Percentiles rank a stretch among this genome's conserved stretches.
phyloP scores from a whole-genome alignment of 1,140 invertebrate species.

The Sycophila sp. region DNA sequence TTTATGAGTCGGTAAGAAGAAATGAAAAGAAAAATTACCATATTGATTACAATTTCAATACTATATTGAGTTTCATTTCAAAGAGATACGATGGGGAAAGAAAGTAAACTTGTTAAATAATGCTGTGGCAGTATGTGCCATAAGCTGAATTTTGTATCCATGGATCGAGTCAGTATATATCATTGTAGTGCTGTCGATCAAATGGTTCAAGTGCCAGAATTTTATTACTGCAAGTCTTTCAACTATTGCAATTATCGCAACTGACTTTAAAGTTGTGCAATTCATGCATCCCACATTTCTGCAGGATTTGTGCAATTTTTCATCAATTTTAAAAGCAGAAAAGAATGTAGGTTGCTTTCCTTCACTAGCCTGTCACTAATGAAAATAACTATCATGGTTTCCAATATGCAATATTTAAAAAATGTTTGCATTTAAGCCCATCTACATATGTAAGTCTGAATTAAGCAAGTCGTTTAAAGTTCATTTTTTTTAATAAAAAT shows the following conservation, averaged over 20 bases:
- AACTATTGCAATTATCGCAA: neutral
- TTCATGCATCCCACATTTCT: neutral
- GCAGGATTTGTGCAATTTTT: neutral
- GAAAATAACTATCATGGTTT: neutral
- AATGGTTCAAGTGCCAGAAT: constrained; percentile 25
- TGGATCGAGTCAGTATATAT: neutral
- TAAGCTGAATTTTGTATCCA: constrained; percentile 1
- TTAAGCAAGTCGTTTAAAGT: neutral
- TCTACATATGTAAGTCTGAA: neutral
- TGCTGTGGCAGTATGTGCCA: neutral
- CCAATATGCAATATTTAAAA: neutral
- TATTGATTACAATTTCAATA: neutral
- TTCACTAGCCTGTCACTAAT: neutral
- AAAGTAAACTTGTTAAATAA: constrained; percentile 19
- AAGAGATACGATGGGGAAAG: neutral
- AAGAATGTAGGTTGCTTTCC: neutral
- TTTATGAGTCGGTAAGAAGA: no score
- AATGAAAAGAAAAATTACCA: neutral
- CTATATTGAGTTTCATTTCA: no score
- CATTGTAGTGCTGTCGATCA: constrained; percentile 17
- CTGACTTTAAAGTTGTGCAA: constrained; percentile 6
- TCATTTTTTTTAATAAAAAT: neutral
- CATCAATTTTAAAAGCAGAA: neutral
- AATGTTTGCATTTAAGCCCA: constrained; percentile 8
- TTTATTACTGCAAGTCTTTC: constrained; percentile 36